phyloP scores from a whole-genome alignment of 2,797 vertebrate species.

The Acestrorhynchus altus region DNA sequence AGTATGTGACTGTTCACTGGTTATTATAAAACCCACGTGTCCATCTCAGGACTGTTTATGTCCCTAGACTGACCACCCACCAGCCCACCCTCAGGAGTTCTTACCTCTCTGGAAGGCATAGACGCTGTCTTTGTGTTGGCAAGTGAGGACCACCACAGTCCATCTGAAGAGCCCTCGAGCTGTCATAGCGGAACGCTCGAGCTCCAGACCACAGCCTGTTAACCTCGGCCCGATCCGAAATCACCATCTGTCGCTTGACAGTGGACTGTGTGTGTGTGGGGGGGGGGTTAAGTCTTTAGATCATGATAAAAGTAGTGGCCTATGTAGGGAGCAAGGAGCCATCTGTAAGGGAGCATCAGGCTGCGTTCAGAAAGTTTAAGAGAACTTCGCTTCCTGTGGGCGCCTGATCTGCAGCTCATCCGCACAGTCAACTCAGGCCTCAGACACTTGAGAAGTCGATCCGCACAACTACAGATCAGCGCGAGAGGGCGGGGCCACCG shows the following conservation, averaged over 20 bases:
- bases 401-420: too few relatives aligned
- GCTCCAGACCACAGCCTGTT: not conserved
- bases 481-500: too few relatives aligned
- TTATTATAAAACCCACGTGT: too few relatives aligned
- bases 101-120: conserved; percentile 86
- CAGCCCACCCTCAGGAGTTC: too few relatives aligned
- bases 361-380: too few relatives aligned
- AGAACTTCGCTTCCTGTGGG: too few relatives aligned
- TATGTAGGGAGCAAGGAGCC: not conserved
- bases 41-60: too few relatives aligned
- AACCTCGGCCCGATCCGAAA: not conserved
- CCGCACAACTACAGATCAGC: too few relatives aligned
- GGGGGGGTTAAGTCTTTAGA: not conserved
- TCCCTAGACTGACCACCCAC: too few relatives aligned
- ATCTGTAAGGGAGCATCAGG: not conserved
- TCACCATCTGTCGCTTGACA: not conserved
- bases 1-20: too few relatives aligned
- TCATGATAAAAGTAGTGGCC: not conserved
- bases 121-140: conserved; percentile 86
- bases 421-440: too few relatives aligned
- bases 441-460: too few relatives aligned
- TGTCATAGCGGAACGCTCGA: conserved; percentile 1
- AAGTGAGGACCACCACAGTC: conserved; percentile 88
- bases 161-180: conserved; percentile 65
- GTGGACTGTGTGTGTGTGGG: not conserved